Percentiles rank a stretch among this genome's conserved stretches.
These are phyloP conservation scores for Biston betularia DNA, from an alignment of 2,888 invertebrate species.

Conservation along the genomic window DNA sequence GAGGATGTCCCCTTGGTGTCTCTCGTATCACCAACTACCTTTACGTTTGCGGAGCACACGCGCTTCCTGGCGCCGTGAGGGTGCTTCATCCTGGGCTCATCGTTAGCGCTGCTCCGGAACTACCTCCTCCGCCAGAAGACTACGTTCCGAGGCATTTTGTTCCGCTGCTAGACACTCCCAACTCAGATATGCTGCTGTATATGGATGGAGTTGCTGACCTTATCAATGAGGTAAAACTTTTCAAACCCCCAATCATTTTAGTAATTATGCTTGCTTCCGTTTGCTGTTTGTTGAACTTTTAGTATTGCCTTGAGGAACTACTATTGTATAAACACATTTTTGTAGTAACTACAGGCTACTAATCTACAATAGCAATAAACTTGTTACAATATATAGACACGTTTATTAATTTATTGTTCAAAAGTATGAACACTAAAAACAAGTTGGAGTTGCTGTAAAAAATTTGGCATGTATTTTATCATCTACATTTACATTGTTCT, in stretches of 20 bases:
- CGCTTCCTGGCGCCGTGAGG: constrained; percentile 89
- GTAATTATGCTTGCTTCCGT: background rate
- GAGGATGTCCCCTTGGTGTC: constrained; percentile 86
- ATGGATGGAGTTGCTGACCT: constrained; percentile 93
- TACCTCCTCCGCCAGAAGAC: constrained; percentile 89
- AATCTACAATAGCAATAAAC: too few species aligned
- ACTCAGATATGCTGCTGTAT: constrained; percentile 89
- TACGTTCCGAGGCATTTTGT: constrained; percentile 89
- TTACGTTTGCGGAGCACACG: constrained; percentile 93
- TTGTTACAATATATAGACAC: too few species aligned
- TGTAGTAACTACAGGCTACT: too few species aligned
- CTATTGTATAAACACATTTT: too few species aligned
- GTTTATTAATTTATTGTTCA: too few species aligned
- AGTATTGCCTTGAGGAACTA: too few species aligned
- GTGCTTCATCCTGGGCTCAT: constrained; percentile 91
- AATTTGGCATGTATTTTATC: too few species aligned
- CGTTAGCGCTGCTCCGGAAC: constrained; percentile 93
- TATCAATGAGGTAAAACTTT: constrained; percentile 88
- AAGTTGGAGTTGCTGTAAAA: too few species aligned
- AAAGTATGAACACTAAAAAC: too few species aligned
- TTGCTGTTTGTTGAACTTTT: too few species aligned
- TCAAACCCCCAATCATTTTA: background rate
- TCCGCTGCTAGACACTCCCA: constrained; percentile 90
- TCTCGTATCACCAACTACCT: constrained; percentile 91
- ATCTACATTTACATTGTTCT: too few species aligned